A percentile compares a stretch with the other conserved stretches of the same genome.
Conservation (phyloP, 2,113 vertebrate species). For the Lampris incognitus region DNA sequence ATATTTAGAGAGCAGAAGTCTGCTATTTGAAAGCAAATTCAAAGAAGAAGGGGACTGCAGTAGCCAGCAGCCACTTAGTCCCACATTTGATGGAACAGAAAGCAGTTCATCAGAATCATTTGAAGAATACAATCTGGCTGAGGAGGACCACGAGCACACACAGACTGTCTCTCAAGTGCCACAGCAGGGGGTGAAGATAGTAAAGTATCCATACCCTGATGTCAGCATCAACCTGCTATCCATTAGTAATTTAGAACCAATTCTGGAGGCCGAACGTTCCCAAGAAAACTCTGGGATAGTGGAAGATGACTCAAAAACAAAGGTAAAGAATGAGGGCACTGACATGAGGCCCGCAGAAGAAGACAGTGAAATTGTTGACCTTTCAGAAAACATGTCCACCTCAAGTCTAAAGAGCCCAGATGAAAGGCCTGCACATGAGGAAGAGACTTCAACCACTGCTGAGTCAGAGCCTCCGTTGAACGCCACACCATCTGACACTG, state of each 20-base stretch:
- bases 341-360: slow-evolving; percentile 33
- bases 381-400: slow-evolving; percentile 16
- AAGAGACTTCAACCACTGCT: not conserved
- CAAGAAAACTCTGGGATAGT: slow-evolving; percentile 32
- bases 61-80: not conserved
- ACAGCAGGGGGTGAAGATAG: slow-evolving; percentile 21
- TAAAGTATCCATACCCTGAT: slow-evolving; percentile 35
- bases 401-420: slow-evolving; percentile 1
- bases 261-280: slow-evolving; percentile 58
- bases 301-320: slow-evolving; percentile 23
- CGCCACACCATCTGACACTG: slow-evolving; percentile 31
- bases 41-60: slow-evolving; percentile 7
- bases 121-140: slow-evolving; percentile 3
- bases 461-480: slow-evolving; percentile 40
- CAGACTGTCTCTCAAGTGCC: not conserved
- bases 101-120: slow-evolving; percentile 1
- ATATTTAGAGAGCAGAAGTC: slow-evolving; percentile 22
- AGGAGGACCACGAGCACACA: slow-evolving; percentile 8
- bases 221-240: slow-evolving; percentile 32
- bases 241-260: slow-evolving; percentile 63
- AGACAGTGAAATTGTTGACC: slow-evolving; percentile 1
- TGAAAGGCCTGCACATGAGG: slow-evolving; percentile 11
- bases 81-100: slow-evolving; percentile 15
- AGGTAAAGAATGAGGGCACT: not conserved
- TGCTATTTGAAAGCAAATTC: slow-evolving; percentile 15